Evolutionary conservation across 2,113 vertebrate species (phyloP).

Genomic region (Pluvialis apricaria): DNA sequence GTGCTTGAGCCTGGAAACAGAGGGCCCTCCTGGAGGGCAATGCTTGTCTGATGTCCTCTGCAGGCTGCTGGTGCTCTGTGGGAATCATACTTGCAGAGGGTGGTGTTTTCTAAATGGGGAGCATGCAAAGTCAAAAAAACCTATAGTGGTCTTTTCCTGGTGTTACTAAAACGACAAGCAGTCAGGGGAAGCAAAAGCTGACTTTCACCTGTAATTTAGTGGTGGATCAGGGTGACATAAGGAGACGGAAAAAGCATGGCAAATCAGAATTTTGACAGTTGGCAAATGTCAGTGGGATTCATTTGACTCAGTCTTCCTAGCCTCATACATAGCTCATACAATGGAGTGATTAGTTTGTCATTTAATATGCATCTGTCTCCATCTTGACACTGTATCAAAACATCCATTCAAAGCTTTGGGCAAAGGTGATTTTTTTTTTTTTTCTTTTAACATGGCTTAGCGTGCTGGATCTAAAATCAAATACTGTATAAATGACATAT

Average conservation of each 20-base stretch:
- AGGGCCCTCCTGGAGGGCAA: not conserved
- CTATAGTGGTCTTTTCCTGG: not conserved
- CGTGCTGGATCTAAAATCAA: not conserved
- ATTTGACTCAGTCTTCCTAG: not conserved
- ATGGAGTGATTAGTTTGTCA: not conserved
- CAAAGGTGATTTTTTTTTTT: not conserved
- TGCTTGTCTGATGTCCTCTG: rapidly evolving
- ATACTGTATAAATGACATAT: not conserved
- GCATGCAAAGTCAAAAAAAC: rapidly evolving
- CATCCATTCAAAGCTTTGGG: not conserved
- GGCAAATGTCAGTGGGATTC: not conserved
- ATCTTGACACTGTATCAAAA: not conserved
- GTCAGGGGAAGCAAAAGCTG: not conserved
- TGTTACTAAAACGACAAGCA: not conserved
- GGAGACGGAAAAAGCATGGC: not conserved
- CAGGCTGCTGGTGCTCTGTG: not conserved
- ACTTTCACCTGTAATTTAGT: not conserved
- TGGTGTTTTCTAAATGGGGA: not conserved
- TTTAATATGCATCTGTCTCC: not conserved
- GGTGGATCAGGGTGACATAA: not conserved
- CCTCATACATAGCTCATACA: not conserved
- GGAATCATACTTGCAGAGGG: rapidly evolving
- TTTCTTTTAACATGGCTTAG: not conserved
- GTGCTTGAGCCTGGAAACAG: not conserved
- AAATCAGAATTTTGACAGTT: not conserved